Conservation (phyloP, 2,888 invertebrate species). For the Cephus rjabovi region DNA sequence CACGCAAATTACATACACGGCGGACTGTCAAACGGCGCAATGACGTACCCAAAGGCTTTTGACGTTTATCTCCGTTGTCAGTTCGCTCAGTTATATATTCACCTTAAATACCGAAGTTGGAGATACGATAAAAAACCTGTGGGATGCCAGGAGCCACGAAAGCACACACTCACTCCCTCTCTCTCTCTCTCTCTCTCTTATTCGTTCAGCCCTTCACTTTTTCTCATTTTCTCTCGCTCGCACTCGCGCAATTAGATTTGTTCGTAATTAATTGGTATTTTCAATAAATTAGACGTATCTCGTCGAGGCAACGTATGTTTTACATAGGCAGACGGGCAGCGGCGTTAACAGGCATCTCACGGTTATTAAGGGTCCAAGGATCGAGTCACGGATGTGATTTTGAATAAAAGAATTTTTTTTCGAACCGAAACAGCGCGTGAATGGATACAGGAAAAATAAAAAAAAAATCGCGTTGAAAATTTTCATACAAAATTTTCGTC, state of each 20-base stretch:
- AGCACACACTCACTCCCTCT: constrained; percentile 13
- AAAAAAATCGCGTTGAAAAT: constrained; percentile 6
- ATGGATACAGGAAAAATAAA: constrained; percentile 4
- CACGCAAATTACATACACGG: constrained; percentile 31
- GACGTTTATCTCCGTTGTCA: constrained; percentile 14
- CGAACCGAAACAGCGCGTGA: too few relatives aligned
- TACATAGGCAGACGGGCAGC: constrained; percentile 44
- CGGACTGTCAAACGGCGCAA: constrained; percentile 22
- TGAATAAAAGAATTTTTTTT: too few relatives aligned
- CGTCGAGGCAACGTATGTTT: constrained; percentile 47
- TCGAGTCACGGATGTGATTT: too few relatives aligned
- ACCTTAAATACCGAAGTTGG: constrained; percentile 14
- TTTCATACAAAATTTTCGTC: too few relatives aligned
- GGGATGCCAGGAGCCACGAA: background rate
- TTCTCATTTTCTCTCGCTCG: constrained; percentile 8
- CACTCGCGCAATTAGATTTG: constrained; percentile 1
- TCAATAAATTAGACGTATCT: constrained; percentile 49
- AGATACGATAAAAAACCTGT: constrained; percentile 10
- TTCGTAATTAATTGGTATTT: background rate
- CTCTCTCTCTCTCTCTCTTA: constrained; percentile 2
- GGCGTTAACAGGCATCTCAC: too few relatives aligned
- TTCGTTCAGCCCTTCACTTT: constrained; percentile 15
- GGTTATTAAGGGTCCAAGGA: too few relatives aligned
- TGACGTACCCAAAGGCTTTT: constrained; percentile 16
- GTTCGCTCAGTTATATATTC: constrained; percentile 8